phyloP scores from a whole-genome alignment of 2,113 vertebrate species.

The Gracilinanus agilis region DNA sequence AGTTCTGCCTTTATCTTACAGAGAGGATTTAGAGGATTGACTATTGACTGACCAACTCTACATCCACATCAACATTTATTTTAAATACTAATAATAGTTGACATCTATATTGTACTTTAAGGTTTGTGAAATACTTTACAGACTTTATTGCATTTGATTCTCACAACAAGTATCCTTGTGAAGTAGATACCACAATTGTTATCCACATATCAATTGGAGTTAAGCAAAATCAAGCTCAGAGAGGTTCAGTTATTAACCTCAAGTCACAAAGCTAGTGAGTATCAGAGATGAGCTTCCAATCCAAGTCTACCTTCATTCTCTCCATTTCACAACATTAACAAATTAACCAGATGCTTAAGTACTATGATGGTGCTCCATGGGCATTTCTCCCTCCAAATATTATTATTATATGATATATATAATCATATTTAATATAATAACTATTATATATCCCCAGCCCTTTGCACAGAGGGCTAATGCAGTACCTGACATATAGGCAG shows the following conservation, averaged over 20 bases:
- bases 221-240: not conserved
- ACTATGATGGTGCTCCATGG: not conserved
- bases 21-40: not conserved
- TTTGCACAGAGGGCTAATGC: not conserved
- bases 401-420: no score
- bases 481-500: not conserved
- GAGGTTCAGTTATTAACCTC: not conserved
- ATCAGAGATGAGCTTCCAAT: not conserved
- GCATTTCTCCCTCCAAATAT: no score
- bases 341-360: not conserved
- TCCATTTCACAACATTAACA: not conserved
- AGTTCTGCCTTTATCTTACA: not conserved
- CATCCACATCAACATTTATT: not conserved
- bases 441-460: not conserved
- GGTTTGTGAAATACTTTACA: not conserved
- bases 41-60: not conserved
- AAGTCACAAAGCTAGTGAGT: not conserved
- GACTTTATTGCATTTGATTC: not conserved
- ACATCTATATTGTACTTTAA: not conserved
- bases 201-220: not conserved
- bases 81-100: not conserved
- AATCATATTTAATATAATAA: not conserved
- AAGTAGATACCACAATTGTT: not conserved
- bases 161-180: not conserved
- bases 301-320: not conserved